phyloP scores from a whole-genome alignment of 2,113 vertebrate species.

The Tonatia bakeri region DNA sequence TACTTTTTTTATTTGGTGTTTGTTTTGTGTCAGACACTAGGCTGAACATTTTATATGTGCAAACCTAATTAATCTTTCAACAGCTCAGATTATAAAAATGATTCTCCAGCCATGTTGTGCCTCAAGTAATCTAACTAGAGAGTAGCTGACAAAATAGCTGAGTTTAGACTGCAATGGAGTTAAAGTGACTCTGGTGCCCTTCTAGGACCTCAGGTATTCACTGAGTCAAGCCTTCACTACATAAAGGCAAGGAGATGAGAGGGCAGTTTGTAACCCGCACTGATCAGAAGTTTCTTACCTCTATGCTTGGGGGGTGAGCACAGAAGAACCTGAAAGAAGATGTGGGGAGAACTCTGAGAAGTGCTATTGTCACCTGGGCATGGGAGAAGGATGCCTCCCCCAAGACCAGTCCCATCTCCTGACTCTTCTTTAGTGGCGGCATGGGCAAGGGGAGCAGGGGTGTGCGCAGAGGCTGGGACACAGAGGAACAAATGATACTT shows the following conservation, averaged over 20 bases:
- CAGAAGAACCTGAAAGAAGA: not conserved
- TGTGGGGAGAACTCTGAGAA: not conserved
- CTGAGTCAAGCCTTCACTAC: not conserved
- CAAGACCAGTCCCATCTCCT: too few relatives aligned
- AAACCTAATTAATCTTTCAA: slow-evolving; percentile 23
- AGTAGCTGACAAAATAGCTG: not conserved
- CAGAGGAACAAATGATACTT: not conserved
- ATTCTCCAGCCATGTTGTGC: not conserved
- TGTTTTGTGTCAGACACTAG: not conserved
- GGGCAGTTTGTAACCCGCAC: not conserved
- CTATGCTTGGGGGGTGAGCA: not conserved
- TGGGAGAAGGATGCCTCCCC: rapidly evolving
- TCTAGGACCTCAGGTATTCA: not conserved
- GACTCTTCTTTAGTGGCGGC: not conserved
- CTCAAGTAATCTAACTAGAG: not conserved
- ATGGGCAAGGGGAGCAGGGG: not conserved
- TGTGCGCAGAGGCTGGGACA: not conserved
- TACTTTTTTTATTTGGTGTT: not conserved
- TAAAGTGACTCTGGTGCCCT: not conserved
- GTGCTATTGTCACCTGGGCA: too few relatives aligned
- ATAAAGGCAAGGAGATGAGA: not conserved
- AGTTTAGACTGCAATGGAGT: not conserved
- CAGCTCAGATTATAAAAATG: not conserved
- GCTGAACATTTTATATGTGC: not conserved
- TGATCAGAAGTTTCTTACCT: not conserved